Evolutionary conservation across 1,140 invertebrate species (phyloP).

Genomic region (Notospermus geniculatus): DNA sequence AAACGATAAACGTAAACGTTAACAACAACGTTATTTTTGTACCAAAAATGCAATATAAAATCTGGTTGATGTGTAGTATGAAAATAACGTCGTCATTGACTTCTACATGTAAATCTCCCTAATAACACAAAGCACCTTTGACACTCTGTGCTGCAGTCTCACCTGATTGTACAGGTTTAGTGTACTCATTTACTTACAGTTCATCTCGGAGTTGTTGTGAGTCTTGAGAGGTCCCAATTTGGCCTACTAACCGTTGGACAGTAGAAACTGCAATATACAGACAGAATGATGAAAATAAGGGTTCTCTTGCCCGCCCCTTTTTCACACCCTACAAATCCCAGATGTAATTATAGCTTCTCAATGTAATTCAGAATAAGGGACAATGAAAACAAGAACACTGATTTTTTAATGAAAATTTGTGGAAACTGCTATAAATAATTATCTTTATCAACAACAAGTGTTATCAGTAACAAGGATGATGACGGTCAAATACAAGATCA

Average conservation of each 20-base stretch:
- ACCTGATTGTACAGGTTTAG: background rate
- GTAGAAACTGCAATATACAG: slow-evolving; percentile 73
- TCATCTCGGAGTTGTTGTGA: slow-evolving; percentile 82
- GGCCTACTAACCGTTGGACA: slow-evolving; percentile 91
- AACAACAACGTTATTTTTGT: too few relatives aligned
- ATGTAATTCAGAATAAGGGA: too few relatives aligned
- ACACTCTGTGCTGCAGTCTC: background rate
- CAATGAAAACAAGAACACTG: background rate
- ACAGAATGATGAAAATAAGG: too few relatives aligned
- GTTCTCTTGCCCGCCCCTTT: too few relatives aligned
- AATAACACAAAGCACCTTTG: background rate
- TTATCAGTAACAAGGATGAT: slow-evolving; percentile 13
- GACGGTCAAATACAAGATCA: slow-evolving; percentile 14
- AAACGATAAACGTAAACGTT: too few relatives aligned
- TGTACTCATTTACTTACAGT: slow-evolving; percentile 67
- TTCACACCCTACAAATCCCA: too few relatives aligned
- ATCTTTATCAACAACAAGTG: background rate
- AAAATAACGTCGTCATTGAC: too few relatives aligned
- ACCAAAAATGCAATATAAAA: too few relatives aligned
- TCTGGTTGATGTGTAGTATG: too few relatives aligned
- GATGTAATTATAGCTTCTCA: too few relatives aligned
- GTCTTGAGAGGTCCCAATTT: slow-evolving; percentile 85
- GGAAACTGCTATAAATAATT: slow-evolving; percentile 3
- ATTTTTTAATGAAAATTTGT: background rate
- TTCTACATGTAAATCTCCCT: too few relatives aligned